A percentile compares a stretch with the other conserved stretches of the same genome.
These are phyloP conservation scores for Falcunculus frontatus DNA, from an alignment of 2,113 vertebrate species.

Conservation along the genomic window DNA sequence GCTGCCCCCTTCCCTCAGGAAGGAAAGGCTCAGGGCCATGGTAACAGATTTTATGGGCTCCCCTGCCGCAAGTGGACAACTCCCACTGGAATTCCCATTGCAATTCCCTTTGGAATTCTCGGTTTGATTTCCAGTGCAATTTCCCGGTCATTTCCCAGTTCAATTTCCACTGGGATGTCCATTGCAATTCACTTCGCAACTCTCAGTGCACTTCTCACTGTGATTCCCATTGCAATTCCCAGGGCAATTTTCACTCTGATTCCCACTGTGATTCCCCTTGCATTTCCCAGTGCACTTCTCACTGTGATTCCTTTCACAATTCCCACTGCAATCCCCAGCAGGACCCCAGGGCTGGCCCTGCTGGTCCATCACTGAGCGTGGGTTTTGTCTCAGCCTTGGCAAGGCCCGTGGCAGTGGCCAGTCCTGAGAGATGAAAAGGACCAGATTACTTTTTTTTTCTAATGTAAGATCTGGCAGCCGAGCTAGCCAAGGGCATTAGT, in stretches of 20 bases:
- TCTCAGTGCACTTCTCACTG: background rate
- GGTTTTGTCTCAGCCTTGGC: background rate
- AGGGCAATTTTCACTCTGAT: background rate
- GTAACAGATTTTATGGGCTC: background rate
- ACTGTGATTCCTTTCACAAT: background rate
- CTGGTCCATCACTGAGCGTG: background rate
- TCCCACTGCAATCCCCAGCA: background rate
- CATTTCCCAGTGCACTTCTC: background rate
- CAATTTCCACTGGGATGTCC: background rate
- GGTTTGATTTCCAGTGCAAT: background rate
- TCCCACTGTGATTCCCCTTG: background rate
- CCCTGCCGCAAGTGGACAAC: background rate
- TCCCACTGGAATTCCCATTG: background rate
- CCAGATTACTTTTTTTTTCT: background rate
- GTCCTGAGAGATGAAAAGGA: background rate
- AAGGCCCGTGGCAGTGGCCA: background rate
- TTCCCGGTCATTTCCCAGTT: background rate
- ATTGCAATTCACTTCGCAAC: background rate
- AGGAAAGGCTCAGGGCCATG: background rate
- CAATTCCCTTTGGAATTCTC: background rate
- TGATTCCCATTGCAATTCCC: background rate
- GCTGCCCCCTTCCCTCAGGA: background rate
- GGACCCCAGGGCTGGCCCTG: background rate
- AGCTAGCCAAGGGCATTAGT: conserved; percentile 31
- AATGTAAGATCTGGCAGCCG: background rate